phyloP scores from a whole-genome alignment of 2,888 invertebrate genomes.

The Mythimna pallens region DNA sequence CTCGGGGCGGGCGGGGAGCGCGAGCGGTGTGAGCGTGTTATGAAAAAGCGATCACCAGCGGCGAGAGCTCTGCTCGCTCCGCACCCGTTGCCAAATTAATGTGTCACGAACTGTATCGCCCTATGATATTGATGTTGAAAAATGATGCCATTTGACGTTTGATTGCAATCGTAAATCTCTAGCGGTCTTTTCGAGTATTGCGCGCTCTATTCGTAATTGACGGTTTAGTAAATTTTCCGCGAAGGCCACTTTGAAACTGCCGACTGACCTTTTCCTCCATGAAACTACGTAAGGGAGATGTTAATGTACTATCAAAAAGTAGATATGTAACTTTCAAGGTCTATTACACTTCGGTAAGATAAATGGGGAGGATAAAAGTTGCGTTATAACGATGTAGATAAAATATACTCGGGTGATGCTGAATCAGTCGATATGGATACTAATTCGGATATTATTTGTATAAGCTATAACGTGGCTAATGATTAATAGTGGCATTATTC shows the following conservation, averaged over 20 bases:
- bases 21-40: constrained; percentile 59
- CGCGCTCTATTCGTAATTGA: constrained; percentile 58
- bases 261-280: constrained; percentile 40
- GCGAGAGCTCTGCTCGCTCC: constrained; percentile 54
- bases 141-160: constrained; percentile 78
- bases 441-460: constrained; percentile 64
- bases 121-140: constrained; percentile 80
- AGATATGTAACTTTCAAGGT: constrained; percentile 57
- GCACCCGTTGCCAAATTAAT: constrained; percentile 81
- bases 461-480: constrained; percentile 63
- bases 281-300: constrained; percentile 45
- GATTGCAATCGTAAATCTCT: constrained; percentile 80
- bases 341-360: constrained; percentile 52
- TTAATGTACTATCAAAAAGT: constrained; percentile 56
- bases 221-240: constrained; percentile 56
- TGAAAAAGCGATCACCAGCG: constrained; percentile 75
- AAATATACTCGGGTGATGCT: constrained; percentile 49
- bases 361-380: constrained; percentile 56
- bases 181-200: constrained; percentile 56
- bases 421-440: constrained; percentile 61
- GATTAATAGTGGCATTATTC: constrained; percentile 82
- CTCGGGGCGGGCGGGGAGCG: constrained; percentile 25
- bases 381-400: constrained; percentile 54
- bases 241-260: constrained; percentile 42
- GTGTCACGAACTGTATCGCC: constrained; percentile 79